phyloP scores from a whole-genome alignment of 2,888 invertebrate genomes.

The Dasypogon diadema region DNA sequence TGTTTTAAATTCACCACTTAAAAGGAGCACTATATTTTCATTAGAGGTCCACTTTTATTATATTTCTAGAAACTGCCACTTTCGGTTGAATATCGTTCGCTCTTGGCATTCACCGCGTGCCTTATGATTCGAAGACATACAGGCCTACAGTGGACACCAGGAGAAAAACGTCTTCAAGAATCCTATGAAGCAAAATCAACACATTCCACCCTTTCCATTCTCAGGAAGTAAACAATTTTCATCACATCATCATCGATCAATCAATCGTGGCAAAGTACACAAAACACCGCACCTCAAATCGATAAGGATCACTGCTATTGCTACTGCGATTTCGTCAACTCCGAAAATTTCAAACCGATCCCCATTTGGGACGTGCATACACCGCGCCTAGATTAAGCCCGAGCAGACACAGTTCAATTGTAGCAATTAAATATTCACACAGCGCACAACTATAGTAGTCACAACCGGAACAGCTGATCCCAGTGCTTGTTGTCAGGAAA shows the following conservation, averaged over 20 bases:
- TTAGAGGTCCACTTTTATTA: neutral
- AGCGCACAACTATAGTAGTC: neutral
- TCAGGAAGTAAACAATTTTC: neutral
- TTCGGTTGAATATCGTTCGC: conserved; percentile 76
- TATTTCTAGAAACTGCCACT: neutral
- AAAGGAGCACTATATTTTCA: no score
- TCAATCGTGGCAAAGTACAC: neutral
- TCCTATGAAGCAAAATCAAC: no score
- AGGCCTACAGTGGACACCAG: conserved; percentile 97
- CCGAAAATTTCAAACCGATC: no score
- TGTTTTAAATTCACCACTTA: no score
- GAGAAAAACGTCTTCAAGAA: conserved; percentile 78
- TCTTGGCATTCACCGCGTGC: conserved; percentile 99
- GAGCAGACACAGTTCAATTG: neutral
- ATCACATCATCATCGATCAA: neutral
- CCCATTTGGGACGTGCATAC: no score
- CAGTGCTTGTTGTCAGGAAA: neutral
- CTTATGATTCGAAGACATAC: conserved; percentile 92
- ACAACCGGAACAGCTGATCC: conserved; percentile 46
- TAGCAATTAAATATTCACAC: neutral
- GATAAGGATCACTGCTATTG: neutral
- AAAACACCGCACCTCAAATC: neutral
- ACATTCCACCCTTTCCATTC: no score
- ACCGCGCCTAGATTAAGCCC: neutral
- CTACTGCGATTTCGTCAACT: no score